phyloP scores from a whole-genome alignment of 1,140 invertebrate genomes.

The Eriocheir sinensis region DNA sequence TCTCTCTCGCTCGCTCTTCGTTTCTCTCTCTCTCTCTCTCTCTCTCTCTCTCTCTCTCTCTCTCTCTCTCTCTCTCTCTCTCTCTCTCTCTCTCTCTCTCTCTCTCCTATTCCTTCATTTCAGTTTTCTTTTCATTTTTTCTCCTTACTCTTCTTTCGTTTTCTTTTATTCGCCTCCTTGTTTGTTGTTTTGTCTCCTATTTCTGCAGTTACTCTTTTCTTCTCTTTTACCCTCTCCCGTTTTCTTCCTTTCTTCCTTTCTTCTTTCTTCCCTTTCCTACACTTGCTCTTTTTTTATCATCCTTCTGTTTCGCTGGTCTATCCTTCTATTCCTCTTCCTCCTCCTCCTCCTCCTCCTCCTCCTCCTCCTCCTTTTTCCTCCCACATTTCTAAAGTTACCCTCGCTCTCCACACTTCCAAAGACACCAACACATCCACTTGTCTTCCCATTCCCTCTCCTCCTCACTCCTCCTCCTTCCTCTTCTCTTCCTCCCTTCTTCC shows the following conservation, averaged over 20 bases:
- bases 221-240: background rate
- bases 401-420: too few relatives aligned
- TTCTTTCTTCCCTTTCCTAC: background rate
- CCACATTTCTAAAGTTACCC: background rate
- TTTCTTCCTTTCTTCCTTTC: background rate
- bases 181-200: too few relatives aligned
- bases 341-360: background rate
- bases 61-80: too few relatives aligned
- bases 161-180: too few relatives aligned
- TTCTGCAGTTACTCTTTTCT: background rate
- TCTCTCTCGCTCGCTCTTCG: background rate
- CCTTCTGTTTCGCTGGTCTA: background rate
- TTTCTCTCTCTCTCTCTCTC: background rate
- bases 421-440: background rate
- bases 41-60: too few relatives aligned
- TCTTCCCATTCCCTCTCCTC: background rate
- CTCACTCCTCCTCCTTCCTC: background rate
- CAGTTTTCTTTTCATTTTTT: too few relatives aligned
- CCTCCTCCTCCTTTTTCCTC: background rate
- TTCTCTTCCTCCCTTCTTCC: background rate
- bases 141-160: too few relatives aligned
- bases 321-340: background rate
- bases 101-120: too few relatives aligned
- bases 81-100: too few relatives aligned
- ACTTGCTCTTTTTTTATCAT: too few relatives aligned